Evolutionary conservation across 2,888 invertebrate genomes (phyloP).

Genomic region (Cryptosula pallasiana): DNA sequence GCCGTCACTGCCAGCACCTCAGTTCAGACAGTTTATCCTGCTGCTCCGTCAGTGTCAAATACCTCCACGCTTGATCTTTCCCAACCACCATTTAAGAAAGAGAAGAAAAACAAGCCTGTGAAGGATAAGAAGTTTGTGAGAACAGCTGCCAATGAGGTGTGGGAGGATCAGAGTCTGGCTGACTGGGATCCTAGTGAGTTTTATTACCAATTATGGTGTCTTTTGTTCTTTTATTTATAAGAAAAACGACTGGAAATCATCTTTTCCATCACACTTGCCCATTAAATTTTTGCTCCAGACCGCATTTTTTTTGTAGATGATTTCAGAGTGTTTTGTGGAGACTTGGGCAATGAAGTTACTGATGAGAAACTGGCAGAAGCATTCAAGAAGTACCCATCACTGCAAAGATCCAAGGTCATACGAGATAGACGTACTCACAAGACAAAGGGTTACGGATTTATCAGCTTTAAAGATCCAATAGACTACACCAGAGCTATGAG

Average conservation of each 20-base stretch:
- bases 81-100: constrained; percentile 53
- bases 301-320: constrained; percentile 78
- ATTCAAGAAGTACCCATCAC: constrained; percentile 81
- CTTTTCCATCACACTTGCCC: no score
- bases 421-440: constrained; percentile 95
- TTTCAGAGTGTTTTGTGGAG: constrained; percentile 98
- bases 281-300: no score
- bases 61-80: constrained; percentile 24
- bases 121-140: constrained; percentile 68
- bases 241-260: no score
- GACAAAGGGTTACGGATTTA: constrained; percentile 97
- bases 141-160: constrained; percentile 86
- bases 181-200: constrained; percentile 85
- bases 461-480: constrained; percentile 93
- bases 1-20: neutral
- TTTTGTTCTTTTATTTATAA: no score
- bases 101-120: constrained; percentile 52
- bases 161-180: constrained; percentile 88
- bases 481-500: constrained; percentile 98
- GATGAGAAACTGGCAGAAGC: constrained; percentile 94
- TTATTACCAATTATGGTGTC: no score
- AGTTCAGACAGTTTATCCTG: constrained; percentile 26
- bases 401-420: constrained; percentile 88
- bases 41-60: constrained; percentile 26
- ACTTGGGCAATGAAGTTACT: constrained; percentile 96